These are phyloP conservation scores for Leptinotarsa undecemlineata DNA, from an alignment of 1,140 invertebrate genomes.

Conservation along the genomic window DNA sequence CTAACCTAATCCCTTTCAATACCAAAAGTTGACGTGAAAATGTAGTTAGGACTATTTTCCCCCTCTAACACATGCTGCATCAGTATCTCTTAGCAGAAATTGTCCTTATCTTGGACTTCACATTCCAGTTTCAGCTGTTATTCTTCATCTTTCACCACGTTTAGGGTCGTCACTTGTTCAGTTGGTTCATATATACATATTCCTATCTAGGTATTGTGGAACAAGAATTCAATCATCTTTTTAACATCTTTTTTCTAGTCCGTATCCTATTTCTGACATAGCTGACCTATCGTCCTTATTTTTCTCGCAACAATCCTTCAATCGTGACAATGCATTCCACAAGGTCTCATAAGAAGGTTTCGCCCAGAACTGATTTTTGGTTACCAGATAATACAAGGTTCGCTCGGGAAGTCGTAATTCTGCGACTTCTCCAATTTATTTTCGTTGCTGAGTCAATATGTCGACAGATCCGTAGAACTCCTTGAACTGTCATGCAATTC, in stretches of 20 bases:
- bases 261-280: background rate
- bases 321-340: background rate
- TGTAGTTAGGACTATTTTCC: background rate
- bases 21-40: background rate
- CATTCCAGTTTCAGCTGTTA: background rate
- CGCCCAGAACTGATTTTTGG: background rate
- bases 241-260: background rate
- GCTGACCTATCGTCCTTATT: background rate
- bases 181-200: background rate
- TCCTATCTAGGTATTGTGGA: background rate
- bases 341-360: background rate
- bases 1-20: background rate
- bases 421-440: no score
- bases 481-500: no score
- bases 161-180: background rate
- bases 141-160: no score
- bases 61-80: background rate
- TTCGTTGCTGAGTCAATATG: no score
- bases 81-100: background rate
- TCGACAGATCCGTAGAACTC: no score
- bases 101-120: constrained; percentile 1
- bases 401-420: background rate
- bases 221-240: background rate
- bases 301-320: background rate
- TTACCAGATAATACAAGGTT: background rate